Evolutionary conservation across 2,113 vertebrate genomes (phyloP), one percentile per base, ranked within the genome.

Genomic region (Sterna hirundo): DNA sequence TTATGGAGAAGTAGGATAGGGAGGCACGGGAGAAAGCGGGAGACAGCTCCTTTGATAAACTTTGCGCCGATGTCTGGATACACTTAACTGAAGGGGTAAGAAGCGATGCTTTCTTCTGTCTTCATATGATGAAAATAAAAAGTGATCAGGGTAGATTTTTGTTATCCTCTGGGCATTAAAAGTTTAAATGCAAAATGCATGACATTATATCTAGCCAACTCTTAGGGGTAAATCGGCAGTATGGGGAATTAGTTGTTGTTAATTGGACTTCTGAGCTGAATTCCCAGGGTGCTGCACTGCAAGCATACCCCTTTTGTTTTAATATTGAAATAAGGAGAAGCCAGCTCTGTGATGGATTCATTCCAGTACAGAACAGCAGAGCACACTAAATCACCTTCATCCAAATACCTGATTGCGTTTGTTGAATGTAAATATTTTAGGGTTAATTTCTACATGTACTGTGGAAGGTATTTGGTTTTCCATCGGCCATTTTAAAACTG

Each of bases 221-320:
- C 95, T 95, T 97, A 89, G 61, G 95, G 95, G 95, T 96, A 97
- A 96, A 96, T 88, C 96, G 68, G 94, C 94, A 96, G 96, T 93
- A 91, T 83, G 65, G 98, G 97, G 97, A 98, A 98, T 98, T 98
- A 98, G 97, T 98, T 97, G 97, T 97, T 98, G 93, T 97, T 98
- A 98, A 98, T 98, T 98, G 97, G 97, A 98, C 96, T 98, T 98
- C 96, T 97, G 97, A 97, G 97, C 96, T 96, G 95, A 98, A 98
- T 98, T 98, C 98, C 96, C 98, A 95, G 84, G 89, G 89, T 96
- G 82, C 81, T 96, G 95, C 83, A 95, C 74, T 97, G 96, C 88
- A 97, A 97, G 97, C 86, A 94, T 86, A 95, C 55, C 69, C 87
- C 96, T 97, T 96, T 98, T 98, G 97, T 97, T 97, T 98, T 98